Base-by-base conservation (phyloP, 2,113 vertebrate species). In the Ascaphus truei region DNA sequence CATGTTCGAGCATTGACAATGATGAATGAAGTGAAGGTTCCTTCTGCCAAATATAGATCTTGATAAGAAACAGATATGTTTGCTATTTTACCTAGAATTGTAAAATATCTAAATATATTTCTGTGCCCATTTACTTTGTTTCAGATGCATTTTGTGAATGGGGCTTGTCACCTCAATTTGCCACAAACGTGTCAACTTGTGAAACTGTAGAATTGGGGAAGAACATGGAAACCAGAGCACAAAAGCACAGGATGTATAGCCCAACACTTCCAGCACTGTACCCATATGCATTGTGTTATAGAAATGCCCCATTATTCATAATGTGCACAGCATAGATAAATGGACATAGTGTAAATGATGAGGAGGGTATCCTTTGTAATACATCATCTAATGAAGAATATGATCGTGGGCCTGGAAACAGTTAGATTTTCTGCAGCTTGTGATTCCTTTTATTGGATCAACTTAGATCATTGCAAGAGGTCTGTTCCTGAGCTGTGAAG, bases 21-120 rank as follows among this genome's bases (percentile, higher is more conserved):
- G 93, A 96, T 90, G 91, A 90, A 93, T 93, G 90, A 81, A 86
- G 89, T 72, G 73, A 86, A 82, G 85, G 80, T 84, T 84, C 82
- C 78, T 83, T 73, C 78, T 85, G 81, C 81, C 84, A 88, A 86
- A 83, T 75, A 68, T 0, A 5, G 73, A 65, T 80, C 77, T 85
- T 89, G 86, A 89, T 88, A 91, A 82, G 87, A 91, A 90, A 77
- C 87, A 92, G 88, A 86, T 89, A 91, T 84, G 81, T 83, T 76
- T 8, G 67, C 72, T 71, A 74, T 62, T 29, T 51, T 50, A 51
- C 43, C 18, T 50, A 29, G 9, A 68, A n/a, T 60, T 48, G 43
- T 48, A 23, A 64, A 52, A n/a, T n/a, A 41, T 58, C 20, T 33
- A 5, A 57, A 34, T 45, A 18, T 22, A 45, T 43, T 13, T 57